A percentile compares a stretch with the other conserved stretches of the same genome.
phyloP scores from a whole-genome alignment of 2,888 invertebrate genomes.

The Tenthredo livida region DNA sequence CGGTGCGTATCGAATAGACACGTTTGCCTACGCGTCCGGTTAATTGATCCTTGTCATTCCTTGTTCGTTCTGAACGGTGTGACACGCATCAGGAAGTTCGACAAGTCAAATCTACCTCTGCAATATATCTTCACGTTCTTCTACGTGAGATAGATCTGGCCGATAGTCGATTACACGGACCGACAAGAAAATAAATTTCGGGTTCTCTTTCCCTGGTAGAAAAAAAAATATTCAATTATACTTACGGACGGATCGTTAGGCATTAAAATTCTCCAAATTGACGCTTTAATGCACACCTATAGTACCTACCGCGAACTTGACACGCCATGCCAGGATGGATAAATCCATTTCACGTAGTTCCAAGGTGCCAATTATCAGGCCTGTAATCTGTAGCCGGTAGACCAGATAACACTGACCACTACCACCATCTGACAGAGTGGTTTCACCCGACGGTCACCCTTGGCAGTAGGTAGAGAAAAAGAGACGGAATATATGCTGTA shows the following conservation, averaged over 20 bases:
- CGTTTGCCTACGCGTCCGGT: conserved; percentile 67
- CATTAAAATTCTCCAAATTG: background rate
- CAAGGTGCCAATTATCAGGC: conserved; percentile 47
- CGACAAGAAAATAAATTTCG: too few relatives aligned
- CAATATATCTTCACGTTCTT: background rate
- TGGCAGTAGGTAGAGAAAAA: background rate
- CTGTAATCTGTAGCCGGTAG: conserved; percentile 43
- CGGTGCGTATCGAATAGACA: conserved; percentile 69
- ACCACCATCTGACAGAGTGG: conserved; percentile 67
- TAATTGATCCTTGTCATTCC: conserved; percentile 71
- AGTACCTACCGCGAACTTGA: background rate
- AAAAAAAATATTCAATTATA: too few relatives aligned
- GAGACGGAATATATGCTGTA: background rate
- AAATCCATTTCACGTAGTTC: conserved; percentile 40
- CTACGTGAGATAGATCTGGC: too few relatives aligned
- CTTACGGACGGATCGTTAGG: too few relatives aligned
- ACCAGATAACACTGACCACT: conserved; percentile 38
- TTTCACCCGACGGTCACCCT: conserved; percentile 65
- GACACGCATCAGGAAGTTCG: background rate
- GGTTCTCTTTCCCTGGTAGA: too few relatives aligned
- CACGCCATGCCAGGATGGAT: conserved; percentile 1
- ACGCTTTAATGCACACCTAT: too few relatives aligned
- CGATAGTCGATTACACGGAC: too few relatives aligned
- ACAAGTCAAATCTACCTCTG: background rate
- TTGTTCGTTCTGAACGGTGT: background rate